phyloP scores from a whole-genome alignment of 2,797 vertebrate genomes.

The Silurus aristotelis region DNA sequence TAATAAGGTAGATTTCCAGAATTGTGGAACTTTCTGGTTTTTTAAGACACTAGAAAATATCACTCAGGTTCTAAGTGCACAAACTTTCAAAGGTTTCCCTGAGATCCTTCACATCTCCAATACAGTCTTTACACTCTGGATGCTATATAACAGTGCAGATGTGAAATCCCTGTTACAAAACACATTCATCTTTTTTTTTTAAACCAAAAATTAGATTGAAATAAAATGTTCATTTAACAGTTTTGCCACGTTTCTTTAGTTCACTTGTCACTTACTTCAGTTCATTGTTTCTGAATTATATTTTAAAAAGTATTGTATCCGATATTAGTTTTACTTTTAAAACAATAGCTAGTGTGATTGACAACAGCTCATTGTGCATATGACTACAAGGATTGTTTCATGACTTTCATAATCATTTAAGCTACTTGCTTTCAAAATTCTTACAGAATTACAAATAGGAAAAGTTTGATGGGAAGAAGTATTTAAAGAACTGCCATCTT shows the following conservation, averaged over 20 bases:
- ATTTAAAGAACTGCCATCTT: not conserved
- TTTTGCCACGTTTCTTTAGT: not conserved
- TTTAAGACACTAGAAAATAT: not conserved
- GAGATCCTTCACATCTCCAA: not conserved
- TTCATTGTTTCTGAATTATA: not conserved
- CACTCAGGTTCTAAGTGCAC: too few species aligned
- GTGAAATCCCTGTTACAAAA: too few species aligned
- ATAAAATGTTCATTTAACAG: not conserved
- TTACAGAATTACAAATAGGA: not conserved
- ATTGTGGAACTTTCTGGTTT: not conserved
- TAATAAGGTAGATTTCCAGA: not conserved
- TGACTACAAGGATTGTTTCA: not conserved
- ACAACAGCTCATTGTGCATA: too few species aligned
- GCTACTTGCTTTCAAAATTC: not conserved
- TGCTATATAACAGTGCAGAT: not conserved
- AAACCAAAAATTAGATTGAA: not conserved
- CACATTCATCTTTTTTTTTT: too few species aligned
- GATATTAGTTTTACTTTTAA: not conserved
- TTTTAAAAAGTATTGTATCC: not conserved
- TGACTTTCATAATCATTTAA: not conserved
- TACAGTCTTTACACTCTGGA: not conserved
- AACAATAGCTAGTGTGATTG: not conserved
- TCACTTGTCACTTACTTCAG: too few species aligned
- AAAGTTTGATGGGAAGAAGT: not conserved
- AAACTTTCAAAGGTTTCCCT: not conserved